Base-by-base conservation (phyloP, 2,888 invertebrate species). In the Anaspis maculata region DNA sequence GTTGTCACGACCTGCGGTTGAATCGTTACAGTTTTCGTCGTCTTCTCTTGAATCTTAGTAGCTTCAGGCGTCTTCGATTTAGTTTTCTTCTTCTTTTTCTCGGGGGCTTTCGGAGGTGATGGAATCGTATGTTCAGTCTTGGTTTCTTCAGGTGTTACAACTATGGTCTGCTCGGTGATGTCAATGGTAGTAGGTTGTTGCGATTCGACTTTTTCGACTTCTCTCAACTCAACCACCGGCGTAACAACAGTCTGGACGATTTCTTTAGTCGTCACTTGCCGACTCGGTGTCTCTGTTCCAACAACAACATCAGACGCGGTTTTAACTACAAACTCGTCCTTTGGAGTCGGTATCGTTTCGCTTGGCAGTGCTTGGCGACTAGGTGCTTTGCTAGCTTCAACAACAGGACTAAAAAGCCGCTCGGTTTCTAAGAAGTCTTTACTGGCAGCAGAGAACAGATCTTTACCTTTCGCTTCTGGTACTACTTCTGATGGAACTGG, bases 141-240 rank as follows among this genome's bases (percentile, higher is more conserved):
- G 14, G 37, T 32, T 10, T n/a, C 13, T 23, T 22, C 23, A 10
- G 33, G 37, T 30, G 32, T 31, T 30, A 42, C 33, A 25, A n/a
- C n/a, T n/a, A 50, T 49, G 42, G 51, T 36, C 25, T 39, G 42
- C 31, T 44, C 35, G 9, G 26, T 27, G 35, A 56, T 12, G 12
- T 31, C 25, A 13, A 32, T 32, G 22, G n/a, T 27, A 7, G 23
- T 16, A 2, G 19, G 5, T 31, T 26, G 28, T 2, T 19, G 29
- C 3, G 26, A 24, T 10, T 23, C 24, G 12, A 32, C 25, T 16
- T 31, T 36, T 15, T 24, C 27, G 10, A 33, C 33, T 33, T 33
- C 33, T 14, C 15, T 27, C 13, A 33, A 14, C 14, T 16, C 21
- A 1, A 24, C 27, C 9, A 28, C 25, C 2, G 33, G 33, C 3